Evolutionary conservation across 92 coral and sea anemone species (phyloP), one percentile per base, ranked within the genome.

Genomic region (Umimayanthus chanpuru): DNA sequence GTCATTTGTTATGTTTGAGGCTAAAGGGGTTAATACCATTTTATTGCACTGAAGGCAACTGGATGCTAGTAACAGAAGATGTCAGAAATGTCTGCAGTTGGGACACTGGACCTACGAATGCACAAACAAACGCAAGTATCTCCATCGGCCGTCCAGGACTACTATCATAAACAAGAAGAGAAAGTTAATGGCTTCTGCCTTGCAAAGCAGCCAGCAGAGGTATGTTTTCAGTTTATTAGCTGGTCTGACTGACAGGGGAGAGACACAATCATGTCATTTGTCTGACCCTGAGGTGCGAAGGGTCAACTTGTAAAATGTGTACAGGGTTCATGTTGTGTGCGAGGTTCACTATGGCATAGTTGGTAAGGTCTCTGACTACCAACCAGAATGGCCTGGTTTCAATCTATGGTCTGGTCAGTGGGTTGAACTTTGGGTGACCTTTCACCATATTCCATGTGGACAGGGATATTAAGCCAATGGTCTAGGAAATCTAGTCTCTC

Each of bases 51-150:
- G 25, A 44, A 94, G 98, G 32, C 94, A 92, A 73, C 84, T 92
- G 55, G 97, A 95, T 74, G 93, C 99, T 26, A 94, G 96, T 32
- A 94, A 97, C 72, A 98, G 94, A 88, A 94, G 90, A 87, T 97
- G 99, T 21, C 99, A 97, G 55, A 97, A 95, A 79, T 97, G 99
- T 81, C 89, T 97, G 39, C 98, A 97, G 91, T 83, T 94, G 21
- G 99, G 99, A 25, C 99, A 97, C 87, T 97, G 99, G 99, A 97
- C 99, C 0, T 97, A 97, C 77, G 98, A 97, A 77, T 97, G 99
- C 64, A 92, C 78, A 18, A 97, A 97, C 91, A 95, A 97, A 80
- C 92, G 99, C 40, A 97, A 97, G 79, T 97, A 97, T 74, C 88
- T 97, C 40, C 98, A 97, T 73, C 93, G 99, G 61, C 97, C 94